Evolutionary conservation across 2,113 vertebrate genomes (phyloP), one percentile per base, ranked within the genome.

Genomic region (Petrocephalus microphthalmus): DNA sequence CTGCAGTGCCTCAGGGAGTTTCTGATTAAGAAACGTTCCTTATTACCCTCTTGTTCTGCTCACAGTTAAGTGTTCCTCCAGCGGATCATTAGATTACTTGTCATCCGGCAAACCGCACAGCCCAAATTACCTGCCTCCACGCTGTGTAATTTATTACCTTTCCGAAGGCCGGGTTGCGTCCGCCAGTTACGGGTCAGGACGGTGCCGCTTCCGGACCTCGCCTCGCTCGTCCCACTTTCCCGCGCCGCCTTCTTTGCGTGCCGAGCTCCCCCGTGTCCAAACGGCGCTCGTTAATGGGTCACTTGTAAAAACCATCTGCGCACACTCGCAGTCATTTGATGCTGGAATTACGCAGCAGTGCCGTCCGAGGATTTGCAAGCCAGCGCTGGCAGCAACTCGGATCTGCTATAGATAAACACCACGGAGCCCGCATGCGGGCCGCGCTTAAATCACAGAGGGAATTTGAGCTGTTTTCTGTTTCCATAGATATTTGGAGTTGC

Each of bases 321-420:
- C 49, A 37, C 11, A 56, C 33, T 54, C 22, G 52, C 84, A 29
- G 52, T 56, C 51, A 54, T 53, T 85, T 19, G 15, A 54, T 54
- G 51, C 13, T 54, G 33, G 25, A 56, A 85, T 53, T 54, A 25
- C 84, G 25, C 52, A 56, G 84, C 84, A 56, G 52, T 33, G 29
- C 84, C 20, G 84, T 85, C 52, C 54, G 7, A 85, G 25, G 49
- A 19, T 52, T 52, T 25, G 52, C 51, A 85, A 8, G 84, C 25
- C 49, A 25, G 52, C 3, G 52, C 84, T 85, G 84, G 29, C 84
- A 56, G 6, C 0, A 5, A 29, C 52, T 85, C 52, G 7, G 52
- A 56, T 29, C 51, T 85, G 84, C 84, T 56, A 56, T 85, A 56
- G 51, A 85, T 85, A 85, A 51, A 51, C 10, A 56, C n/a, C 84